Evolutionary conservation across 1,140 invertebrate genomes (phyloP).

Genomic region (Pararge aegeria): DNA sequence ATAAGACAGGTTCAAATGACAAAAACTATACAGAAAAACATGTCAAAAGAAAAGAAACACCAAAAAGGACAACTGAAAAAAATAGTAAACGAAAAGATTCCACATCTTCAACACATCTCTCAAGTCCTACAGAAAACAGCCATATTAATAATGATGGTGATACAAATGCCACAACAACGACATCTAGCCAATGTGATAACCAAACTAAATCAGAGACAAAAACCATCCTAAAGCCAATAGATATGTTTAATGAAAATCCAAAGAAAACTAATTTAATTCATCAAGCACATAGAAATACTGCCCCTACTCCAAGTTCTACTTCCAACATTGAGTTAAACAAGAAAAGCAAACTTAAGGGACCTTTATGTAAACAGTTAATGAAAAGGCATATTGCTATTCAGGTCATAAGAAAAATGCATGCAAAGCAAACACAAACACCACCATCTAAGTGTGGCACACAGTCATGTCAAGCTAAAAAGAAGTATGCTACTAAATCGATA

Average conservation of each 20-base stretch:
- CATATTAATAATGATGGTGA: conserved; percentile 36
- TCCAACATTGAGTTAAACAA: conserved; percentile 29
- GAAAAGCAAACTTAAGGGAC: conserved; percentile 21
- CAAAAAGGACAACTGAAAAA: conserved; percentile 45
- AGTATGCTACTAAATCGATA: conserved; percentile 31
- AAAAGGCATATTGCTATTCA: conserved; percentile 42
- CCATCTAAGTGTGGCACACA: conserved; percentile 35
- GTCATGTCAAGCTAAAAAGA: conserved; percentile 52
- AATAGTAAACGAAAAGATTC: conserved; percentile 47
- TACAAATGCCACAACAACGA: too few species aligned
- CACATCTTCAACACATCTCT: conserved; percentile 51
- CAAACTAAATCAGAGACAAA: conserved; percentile 50
- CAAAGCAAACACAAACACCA: conserved; percentile 55
- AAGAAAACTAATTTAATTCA: conserved; percentile 48
- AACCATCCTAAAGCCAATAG: conserved; percentile 58
- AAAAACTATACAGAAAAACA: conserved; percentile 61
- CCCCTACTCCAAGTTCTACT: conserved; percentile 27
- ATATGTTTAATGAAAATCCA: conserved; percentile 64
- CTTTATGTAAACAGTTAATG: conserved; percentile 26
- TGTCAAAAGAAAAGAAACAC: conserved; percentile 59
- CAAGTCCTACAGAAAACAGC: conserved; percentile 50
- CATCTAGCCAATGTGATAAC: too few species aligned
- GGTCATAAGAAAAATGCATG: conserved; percentile 36
- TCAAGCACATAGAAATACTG: conserved; percentile 66
- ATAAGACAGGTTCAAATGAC: conserved; percentile 36